Evolutionary conservation across 1,140 invertebrate species (phyloP), one percentile per base, ranked within the genome.

Genomic region (Nixonia krombeini): DNA sequence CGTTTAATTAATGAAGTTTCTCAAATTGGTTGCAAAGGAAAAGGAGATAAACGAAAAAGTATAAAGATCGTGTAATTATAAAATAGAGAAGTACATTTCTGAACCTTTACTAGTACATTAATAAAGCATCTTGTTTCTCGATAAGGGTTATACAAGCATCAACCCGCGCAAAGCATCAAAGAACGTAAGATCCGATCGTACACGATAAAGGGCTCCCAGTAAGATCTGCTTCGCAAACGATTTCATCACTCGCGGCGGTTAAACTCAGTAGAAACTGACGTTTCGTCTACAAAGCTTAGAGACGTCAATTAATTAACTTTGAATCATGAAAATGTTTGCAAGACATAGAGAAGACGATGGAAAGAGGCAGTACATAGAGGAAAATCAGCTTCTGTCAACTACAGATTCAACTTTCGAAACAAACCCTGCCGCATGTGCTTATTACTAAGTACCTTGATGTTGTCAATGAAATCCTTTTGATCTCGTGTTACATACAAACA

Each of bases 241-340:
- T 58, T 47, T 58, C 16, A 29, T 37, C 57, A 70, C 74, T 72
- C 42, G 53, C 61, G 67, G 76, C 72, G 42, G 59, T 68, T 50
- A 62, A 63, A 58, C 63, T 73, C 55, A 55, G 58, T 8, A 53
- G 56, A 45, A 62, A 29, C 59, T 74, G 74, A 76, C 70, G 68
- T 75, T 73, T 73, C 69, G 72, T 78, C 75, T 71, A 78, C 79
- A 78, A 79, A 81, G 79, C 71, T 73, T 71, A 70, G 62, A 72
- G 67, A 77, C 72, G 73, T 81, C 79, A 81, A 81, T 79, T 81
- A 81, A 81, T 81, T 81, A 78, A 64, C 72, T 40, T 33, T 45
- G 62, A 45, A 61, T 42, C 49, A 45, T 51, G 29, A 31, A 35
- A 50, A 53, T 58, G 56, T 58, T 50, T 49, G 42, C 57, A 50